Evolutionary conservation across 2,113 vertebrate species (phyloP).

Genomic region (Lonchura striata): DNA sequence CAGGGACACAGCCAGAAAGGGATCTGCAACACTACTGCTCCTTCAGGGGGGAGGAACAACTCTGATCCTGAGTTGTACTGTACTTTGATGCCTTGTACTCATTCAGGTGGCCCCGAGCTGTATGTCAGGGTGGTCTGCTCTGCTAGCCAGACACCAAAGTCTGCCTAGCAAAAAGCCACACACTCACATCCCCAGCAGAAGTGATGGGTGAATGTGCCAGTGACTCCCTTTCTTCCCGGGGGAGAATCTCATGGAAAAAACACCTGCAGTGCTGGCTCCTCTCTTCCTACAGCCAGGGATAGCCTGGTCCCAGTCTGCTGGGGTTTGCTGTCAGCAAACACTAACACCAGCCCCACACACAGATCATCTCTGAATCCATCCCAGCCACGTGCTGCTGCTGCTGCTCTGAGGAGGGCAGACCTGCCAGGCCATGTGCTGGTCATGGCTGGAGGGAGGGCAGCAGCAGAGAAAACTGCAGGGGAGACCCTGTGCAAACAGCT

Average conservation of each 20-base stretch:
- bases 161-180: neutral
- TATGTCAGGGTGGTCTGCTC: neutral
- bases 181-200: neutral
- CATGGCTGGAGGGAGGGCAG: neutral
- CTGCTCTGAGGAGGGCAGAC: neutral
- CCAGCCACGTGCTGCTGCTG: neutral
- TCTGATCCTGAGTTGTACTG: too few species aligned
- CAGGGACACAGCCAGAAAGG: neutral
- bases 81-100: neutral
- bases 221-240: neutral
- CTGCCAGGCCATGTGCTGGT: rapidly evolving
- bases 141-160: neutral
- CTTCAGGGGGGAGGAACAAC: neutral
- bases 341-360: rapidly evolving
- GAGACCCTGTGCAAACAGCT: neutral
- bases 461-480: neutral
- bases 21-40: neutral
- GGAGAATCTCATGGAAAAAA: neutral
- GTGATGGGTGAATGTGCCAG: neutral
- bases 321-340: neutral
- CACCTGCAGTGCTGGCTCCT: neutral
- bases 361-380: neutral
- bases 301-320: neutral
- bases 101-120: neutral
- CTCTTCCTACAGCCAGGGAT: neutral